These are phyloP conservation scores for Halcyon malimbica DNA, from an alignment of 2,113 vertebrate species.

Conservation along the genomic window DNA sequence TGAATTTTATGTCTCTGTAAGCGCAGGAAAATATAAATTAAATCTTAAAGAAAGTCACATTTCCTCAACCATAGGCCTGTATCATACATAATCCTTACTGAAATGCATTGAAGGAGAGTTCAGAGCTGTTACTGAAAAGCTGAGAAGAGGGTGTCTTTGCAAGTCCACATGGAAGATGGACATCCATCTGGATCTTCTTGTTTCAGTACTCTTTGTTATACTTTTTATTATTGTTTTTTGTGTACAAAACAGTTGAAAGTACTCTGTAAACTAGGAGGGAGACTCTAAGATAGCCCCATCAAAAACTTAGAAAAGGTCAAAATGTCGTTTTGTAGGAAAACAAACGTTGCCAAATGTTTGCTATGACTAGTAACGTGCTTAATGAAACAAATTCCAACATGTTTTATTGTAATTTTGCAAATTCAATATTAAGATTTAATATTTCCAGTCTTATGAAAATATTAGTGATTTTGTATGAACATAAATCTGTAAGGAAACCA, in stretches of 20 bases:
- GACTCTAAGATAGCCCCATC: neutral
- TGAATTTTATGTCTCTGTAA: neutral
- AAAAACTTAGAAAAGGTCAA: neutral
- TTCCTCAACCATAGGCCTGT: neutral
- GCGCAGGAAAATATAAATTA: neutral
- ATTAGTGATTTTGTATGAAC: neutral
- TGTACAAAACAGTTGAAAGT: neutral
- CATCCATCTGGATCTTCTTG: neutral
- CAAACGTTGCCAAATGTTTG: neutral
- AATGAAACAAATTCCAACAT: neutral
- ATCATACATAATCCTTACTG: neutral
- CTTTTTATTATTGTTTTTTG: neutral
- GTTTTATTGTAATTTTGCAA: neutral
- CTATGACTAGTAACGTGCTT: neutral
- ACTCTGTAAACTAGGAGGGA: neutral
- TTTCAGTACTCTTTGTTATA: neutral
- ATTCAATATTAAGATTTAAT: neutral
- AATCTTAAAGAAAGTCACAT: neutral
- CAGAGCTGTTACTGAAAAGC: neutral
- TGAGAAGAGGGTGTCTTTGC: neutral
- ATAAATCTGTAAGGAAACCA: neutral
- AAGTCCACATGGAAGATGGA: neutral
- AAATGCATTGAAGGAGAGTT: neutral
- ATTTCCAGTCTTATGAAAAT: neutral
- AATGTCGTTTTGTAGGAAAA: neutral